Percentiles rank a stretch among this genome's conserved stretches.
Conservation (phyloP, 2,888 invertebrate species). For the Ectemnius lituratus region DNA sequence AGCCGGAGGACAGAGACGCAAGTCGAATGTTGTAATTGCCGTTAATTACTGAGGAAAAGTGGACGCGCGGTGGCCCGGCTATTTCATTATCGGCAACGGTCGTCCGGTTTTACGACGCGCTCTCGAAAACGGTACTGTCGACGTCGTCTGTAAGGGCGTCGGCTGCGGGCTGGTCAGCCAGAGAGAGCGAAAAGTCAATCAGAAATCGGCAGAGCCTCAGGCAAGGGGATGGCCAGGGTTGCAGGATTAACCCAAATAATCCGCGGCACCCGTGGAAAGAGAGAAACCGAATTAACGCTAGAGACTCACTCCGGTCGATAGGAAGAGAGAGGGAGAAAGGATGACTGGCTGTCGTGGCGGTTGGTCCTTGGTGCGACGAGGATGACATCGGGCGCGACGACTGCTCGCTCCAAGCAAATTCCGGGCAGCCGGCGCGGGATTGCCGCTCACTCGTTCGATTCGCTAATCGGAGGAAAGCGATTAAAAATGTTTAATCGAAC, state of each 20-base stretch:
- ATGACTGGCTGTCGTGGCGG: conserved; percentile 24
- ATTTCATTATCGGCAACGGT: conserved; percentile 53
- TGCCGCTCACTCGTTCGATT: conserved; percentile 24
- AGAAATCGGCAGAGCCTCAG: conserved; percentile 38
- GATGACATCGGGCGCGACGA: no score
- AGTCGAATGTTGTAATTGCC: conserved; percentile 45
- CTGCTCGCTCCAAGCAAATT: conserved; percentile 27
- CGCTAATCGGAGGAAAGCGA: conserved; percentile 57
- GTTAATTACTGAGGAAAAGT: conserved; percentile 50
- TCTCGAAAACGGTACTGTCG: conserved; percentile 11
- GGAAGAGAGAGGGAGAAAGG: conserved; percentile 8
- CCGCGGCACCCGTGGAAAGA: conserved; percentile 29
- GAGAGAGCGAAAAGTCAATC: conserved; percentile 56
- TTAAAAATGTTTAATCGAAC: conserved; percentile 64
- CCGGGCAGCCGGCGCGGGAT: conserved; percentile 25
- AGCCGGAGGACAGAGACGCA: not conserved
- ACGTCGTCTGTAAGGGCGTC: conserved; percentile 15
- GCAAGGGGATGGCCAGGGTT: conserved; percentile 30
- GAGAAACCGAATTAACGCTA: conserved; percentile 7
- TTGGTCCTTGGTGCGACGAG: conserved; percentile 14
- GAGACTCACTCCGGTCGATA: not conserved
- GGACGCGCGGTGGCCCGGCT: conserved; percentile 32
- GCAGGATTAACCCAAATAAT: conserved; percentile 51
- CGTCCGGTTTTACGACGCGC: conserved; percentile 41
- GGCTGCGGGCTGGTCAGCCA: conserved; percentile 1